A percentile compares a stretch with the other conserved stretches of the same genome.
These are phyloP conservation scores for Aldrovandia affinis DNA, from an alignment of 2,797 vertebrate species.

Conservation along the genomic window DNA sequence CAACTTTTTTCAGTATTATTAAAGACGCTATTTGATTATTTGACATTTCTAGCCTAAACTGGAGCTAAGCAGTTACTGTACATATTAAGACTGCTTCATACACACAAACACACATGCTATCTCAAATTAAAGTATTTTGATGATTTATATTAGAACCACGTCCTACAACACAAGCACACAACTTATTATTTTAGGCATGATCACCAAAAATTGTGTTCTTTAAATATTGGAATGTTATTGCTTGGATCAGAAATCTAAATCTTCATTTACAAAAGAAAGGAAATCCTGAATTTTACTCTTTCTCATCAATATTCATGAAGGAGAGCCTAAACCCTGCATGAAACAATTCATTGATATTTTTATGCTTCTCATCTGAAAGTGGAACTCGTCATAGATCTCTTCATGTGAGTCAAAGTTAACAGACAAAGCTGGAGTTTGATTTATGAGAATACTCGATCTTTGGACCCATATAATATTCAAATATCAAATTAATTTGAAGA, in stretches of 20 bases:
- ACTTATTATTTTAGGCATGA: too few species aligned
- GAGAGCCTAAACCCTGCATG: neutral
- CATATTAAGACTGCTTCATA: too few species aligned
- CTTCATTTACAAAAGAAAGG: neutral
- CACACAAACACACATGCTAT: neutral
- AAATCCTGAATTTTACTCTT: neutral
- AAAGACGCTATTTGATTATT: neutral
- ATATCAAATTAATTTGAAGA: neutral
- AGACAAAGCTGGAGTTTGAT: neutral
- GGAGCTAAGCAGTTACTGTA: neutral
- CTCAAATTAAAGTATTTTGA: neutral
- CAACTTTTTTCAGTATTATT: neutral
- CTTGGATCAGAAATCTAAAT: neutral
- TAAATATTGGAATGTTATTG: neutral
- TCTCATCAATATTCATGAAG: neutral
- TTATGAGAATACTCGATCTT: neutral
- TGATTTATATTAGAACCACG: neutral
- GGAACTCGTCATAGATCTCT: neutral
- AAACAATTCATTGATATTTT: neutral
- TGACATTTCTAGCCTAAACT: neutral
- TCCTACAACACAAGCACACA: too few species aligned
- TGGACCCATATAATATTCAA: neutral
- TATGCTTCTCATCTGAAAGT: neutral
- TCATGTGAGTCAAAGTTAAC: neutral
- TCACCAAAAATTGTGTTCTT: too few species aligned